Evolutionary conservation across 2,797 vertebrate species (phyloP), one percentile per base, ranked within the genome.

Genomic region (Eospalax fontanierii): DNA sequence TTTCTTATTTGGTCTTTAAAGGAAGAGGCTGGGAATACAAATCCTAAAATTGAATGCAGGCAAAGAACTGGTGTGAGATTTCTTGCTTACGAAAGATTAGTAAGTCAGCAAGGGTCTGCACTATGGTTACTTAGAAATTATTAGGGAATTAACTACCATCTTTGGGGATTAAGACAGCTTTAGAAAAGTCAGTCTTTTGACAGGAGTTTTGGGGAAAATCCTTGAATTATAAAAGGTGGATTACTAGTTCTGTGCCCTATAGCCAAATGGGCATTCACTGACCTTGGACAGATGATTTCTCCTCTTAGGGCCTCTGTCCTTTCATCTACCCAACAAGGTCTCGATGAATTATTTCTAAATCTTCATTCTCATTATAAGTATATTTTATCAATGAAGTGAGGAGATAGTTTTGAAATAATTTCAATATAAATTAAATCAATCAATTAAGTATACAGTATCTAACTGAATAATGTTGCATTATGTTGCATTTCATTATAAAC

Each of bases 1-100:
- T 95, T 92, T 68, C 28, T 91, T 90, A n/a, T n/a, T 92, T 46
- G 46, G 15, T 73, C 35, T 90, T 80, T 93, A 74, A 92, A 87
- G 81, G 15, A 81, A 86, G 54, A 84, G 18, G 14, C 22, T 57
- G 21, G 84, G 68, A 91, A 73, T 30, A 65, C 24, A 96, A 96
- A 81, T 68, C 66, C 43, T 76, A 46, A 92, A 92, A 86, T n/a
- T 75, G 28, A 15, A 92, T 78, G 16, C 18, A 87, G 46, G 19
- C 38, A 68, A 68, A 59, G 38, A 85, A 75, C 30, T 46, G 54
- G 40, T 68, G 46, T 63, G 61, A 91, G 81, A 79, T 90, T 74
- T 59, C 26, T 35, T 71, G 28, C 18, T 73, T 86, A 35, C 63
- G 30, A 71, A 92, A 79, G 43, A 75, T 86, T 89, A 81, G 33